Evolutionary conservation across 2,113 vertebrate species (phyloP), one percentile per base, ranked within the genome.

Genomic region (Cepphus grylle): DNA sequence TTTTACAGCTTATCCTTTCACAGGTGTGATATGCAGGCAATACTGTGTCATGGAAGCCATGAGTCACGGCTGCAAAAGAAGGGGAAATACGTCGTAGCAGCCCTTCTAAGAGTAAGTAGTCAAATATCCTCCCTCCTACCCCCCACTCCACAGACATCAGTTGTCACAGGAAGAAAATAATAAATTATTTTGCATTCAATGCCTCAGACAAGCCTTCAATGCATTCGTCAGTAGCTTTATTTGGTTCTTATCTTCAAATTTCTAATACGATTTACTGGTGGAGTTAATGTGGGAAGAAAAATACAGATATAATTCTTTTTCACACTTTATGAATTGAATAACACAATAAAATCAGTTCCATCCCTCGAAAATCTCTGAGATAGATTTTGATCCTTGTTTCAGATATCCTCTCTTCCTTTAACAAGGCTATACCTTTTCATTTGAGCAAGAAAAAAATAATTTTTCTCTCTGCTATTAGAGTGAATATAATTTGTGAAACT

Each of bases 401-500:
- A 58, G 30, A 53, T 83, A 43, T 38, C 18, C 15, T 84, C 59
- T 69, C 5, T 72, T 86, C 30, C 53, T 92, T 88, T 77, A 76
- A 65, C 17, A 26, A 22, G 25, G 18, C 9, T 43, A 18, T 52
- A 69, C 17, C 2, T 92, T 85, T 92, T 47, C 11, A 81, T 85
- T 38, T 72, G 10, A 78, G 25, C 22, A 56, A 58, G 29, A 66
- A 52, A 82, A 83, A 83, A 83, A 83, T 63, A 49, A 86, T 83
- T 86, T 86, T 92, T 1, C 9, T 92, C 19, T 29, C 34, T 92
- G 34, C 11, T 88, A 72, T 80, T 88, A 70, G 26, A 65, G 14
- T 86, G 79, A 77, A 86, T 65, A 78, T 45, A 73, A 81, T 78
- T 73, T 86, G 38, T 61, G n/a, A 92, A 92, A 62, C 5, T 15